Evolutionary conservation across 2,888 invertebrate species (phyloP).

Genomic region (Ormia ochracea): DNA sequence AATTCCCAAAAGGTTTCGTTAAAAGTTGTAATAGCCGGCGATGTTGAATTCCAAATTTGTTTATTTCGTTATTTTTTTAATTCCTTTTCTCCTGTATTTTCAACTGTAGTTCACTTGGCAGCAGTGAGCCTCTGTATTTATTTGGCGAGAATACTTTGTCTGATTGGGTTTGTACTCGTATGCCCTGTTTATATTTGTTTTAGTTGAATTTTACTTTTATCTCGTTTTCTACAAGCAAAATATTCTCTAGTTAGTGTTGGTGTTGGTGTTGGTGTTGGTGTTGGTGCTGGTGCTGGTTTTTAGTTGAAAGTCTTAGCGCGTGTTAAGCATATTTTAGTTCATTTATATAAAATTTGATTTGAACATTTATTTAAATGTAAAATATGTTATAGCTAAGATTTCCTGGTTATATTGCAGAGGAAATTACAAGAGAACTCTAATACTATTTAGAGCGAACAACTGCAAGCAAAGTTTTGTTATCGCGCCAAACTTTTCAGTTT

Average conservation of each 20-base stretch:
- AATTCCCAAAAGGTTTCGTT: slow-evolving; percentile 30
- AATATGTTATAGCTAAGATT: slow-evolving; percentile 10
- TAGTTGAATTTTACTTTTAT: background rate
- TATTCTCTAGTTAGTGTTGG: slow-evolving; percentile 9
- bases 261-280: slow-evolving; percentile 5
- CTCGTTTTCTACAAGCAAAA: background rate
- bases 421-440: background rate
- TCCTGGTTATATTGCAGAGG: background rate
- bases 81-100: background rate
- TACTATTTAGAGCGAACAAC: too few relatives aligned
- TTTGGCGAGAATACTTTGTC: slow-evolving; percentile 13
- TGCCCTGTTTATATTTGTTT: slow-evolving; percentile 50
- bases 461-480: too few relatives aligned
- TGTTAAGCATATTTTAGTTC: slow-evolving; percentile 74
- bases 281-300: slow-evolving; percentile 14
- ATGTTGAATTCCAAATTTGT: slow-evolving; percentile 28
- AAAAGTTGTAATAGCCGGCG: slow-evolving; percentile 28
- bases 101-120: background rate
- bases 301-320: slow-evolving; percentile 66
- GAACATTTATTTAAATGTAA: slow-evolving; percentile 39
- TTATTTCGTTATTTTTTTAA: slow-evolving; percentile 6
- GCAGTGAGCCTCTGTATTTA: slow-evolving; percentile 10
- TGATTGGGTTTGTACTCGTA: slow-evolving; percentile 45
- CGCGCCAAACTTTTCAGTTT: too few relatives aligned
- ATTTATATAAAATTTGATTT: slow-evolving; percentile 74